These are phyloP conservation scores for Cynodonichthys magdalenae DNA, from an alignment of 2,797 vertebrate genomes.

Conservation along the genomic window DNA sequence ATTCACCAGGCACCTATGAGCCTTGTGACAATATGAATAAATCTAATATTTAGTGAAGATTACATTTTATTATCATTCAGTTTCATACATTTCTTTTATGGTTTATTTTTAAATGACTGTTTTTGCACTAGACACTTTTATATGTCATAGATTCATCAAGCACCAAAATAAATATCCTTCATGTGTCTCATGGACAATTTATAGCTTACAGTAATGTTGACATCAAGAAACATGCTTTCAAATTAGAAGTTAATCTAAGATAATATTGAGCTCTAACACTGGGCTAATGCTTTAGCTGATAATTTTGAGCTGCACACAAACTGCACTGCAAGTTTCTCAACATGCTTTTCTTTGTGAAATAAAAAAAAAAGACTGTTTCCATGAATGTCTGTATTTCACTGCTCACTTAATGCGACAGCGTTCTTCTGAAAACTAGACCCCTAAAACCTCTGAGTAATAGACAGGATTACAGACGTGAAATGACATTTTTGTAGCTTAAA, in stretches of 20 bases:
- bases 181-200: no score
- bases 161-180: not conserved
- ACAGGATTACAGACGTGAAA: slow-evolving; percentile 82
- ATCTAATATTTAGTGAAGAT: not conserved
- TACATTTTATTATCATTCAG: not conserved
- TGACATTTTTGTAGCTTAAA: slow-evolving; percentile 80
- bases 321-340: not conserved
- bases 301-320: no score
- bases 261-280: not conserved
- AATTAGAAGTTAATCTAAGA: not conserved
- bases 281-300: not conserved
- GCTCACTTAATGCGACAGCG: slow-evolving; percentile 58
- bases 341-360: slow-evolving; percentile 3
- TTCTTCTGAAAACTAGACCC: slow-evolving; percentile 68
- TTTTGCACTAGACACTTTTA: not conserved
- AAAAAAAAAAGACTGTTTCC: slow-evolving; percentile 6
- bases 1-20: no score
- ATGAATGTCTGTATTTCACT: slow-evolving; percentile 37
- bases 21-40: no score
- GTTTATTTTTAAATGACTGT: not conserved
- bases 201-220: no score
- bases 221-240: not conserved
- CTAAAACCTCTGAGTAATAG: slow-evolving; percentile 81
- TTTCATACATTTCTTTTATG: not conserved
- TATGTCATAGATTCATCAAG: not conserved